Evolutionary conservation across 2,888 invertebrate species (phyloP).

Genomic region (Hirtodrosophila alboralis): DNA sequence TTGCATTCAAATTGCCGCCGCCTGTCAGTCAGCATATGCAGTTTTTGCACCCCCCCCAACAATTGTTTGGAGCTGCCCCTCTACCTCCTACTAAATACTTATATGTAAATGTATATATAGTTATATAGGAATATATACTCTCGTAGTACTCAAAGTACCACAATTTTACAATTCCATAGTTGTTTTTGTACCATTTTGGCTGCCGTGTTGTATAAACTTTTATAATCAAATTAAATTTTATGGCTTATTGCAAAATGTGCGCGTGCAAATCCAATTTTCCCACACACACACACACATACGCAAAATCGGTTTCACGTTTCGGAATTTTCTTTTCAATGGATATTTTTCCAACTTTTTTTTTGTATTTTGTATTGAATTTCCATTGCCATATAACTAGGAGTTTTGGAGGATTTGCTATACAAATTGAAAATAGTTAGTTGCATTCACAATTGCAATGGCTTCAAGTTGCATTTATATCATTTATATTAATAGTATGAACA

Average conservation of each 20-base stretch:
- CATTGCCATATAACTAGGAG: background rate
- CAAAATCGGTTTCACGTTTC: conserved; percentile 19
- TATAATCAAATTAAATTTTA: conserved; percentile 78
- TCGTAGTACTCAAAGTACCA: conserved; percentile 16
- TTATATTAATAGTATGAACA: background rate
- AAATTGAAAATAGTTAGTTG: conserved; percentile 31
- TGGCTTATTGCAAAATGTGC: conserved; percentile 75
- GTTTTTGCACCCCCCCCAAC: conserved; percentile 18
- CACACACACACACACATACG: conserved; percentile 41
- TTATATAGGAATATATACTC: conserved; percentile 9
- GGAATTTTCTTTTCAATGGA: conserved; percentile 23
- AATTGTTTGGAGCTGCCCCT: conserved; percentile 18
- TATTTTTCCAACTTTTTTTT: conserved; percentile 7
- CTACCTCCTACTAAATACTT: conserved; percentile 4
- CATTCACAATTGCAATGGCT: conserved; percentile 5
- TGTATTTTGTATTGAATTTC: conserved; percentile 11
- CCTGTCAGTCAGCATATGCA: conserved; percentile 70
- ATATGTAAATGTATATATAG: too few species aligned
- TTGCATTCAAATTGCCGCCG: conserved; percentile 68
- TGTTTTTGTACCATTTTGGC: conserved; percentile 22
- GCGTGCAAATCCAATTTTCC: conserved; percentile 76
- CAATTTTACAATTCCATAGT: conserved; percentile 15
- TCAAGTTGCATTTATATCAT: background rate
- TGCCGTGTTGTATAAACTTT: conserved; percentile 70
- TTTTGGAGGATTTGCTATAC: conserved; percentile 8